Evolutionary conservation across 2,888 invertebrate species (phyloP).

Genomic region (Dyspetes luteomarginatus): DNA sequence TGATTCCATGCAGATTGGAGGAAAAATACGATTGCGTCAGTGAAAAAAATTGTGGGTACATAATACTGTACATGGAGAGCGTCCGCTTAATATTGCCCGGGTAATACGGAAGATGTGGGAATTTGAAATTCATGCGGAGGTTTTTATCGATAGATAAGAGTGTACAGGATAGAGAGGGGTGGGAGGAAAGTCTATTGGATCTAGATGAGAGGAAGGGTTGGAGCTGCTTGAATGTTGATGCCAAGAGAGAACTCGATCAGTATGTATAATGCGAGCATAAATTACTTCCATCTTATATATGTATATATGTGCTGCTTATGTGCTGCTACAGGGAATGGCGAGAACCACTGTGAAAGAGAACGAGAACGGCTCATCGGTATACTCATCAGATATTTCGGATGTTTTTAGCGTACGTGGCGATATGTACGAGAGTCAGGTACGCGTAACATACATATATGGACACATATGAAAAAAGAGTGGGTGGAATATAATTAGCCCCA

Average conservation of each 20-base stretch:
- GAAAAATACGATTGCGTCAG: no score
- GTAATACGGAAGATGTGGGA: background rate
- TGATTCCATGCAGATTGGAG: no score
- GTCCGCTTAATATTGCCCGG: no score
- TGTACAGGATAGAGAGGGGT: slow-evolving; percentile 8
- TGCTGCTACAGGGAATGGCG: background rate
- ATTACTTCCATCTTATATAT: background rate
- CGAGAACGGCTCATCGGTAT: background rate
- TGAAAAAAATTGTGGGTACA: no score
- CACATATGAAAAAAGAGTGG: slow-evolving; percentile 20
- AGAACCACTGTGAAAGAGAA: background rate
- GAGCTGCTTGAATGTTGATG: slow-evolving; percentile 47
- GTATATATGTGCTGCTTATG: background rate
- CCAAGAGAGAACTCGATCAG: slow-evolving; percentile 47
- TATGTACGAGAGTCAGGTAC: slow-evolving; percentile 14
- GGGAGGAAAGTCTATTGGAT: slow-evolving; percentile 38
- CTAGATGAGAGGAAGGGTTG: slow-evolving; percentile 27
- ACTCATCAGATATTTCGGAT: slow-evolving; percentile 17
- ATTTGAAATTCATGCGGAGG: slow-evolving; percentile 54
- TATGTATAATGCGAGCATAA: slow-evolving; percentile 34
- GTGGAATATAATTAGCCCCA: slow-evolving; percentile 42
- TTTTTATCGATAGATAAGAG: slow-evolving; percentile 47
- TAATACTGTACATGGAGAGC: no score
- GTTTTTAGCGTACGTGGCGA: slow-evolving; percentile 39
- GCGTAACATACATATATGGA: background rate